Evolutionary conservation across 1,140 invertebrate genomes (phyloP).

Genomic region (Camponotus vicinus): DNA sequence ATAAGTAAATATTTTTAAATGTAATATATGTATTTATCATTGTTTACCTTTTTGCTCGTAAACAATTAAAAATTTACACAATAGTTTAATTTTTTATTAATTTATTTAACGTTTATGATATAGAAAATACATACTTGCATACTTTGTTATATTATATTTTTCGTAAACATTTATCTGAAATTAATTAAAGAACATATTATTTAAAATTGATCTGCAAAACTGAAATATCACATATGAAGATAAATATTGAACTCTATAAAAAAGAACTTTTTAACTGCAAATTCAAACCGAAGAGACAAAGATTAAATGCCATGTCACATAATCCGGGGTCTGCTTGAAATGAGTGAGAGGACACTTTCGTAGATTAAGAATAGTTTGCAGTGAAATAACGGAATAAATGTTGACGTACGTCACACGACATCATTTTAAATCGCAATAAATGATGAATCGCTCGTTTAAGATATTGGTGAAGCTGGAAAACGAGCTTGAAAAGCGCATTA

Average conservation of each 20-base stretch:
- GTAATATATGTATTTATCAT: neutral
- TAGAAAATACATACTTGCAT: neutral
- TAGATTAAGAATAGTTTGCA: constrained; percentile 51
- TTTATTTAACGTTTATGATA: neutral
- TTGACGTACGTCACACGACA: neutral
- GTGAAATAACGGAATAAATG: constrained; percentile 26
- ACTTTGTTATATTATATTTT: neutral
- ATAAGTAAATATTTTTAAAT: neutral
- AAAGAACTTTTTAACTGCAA: neutral
- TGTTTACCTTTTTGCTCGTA: no score
- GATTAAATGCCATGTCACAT: constrained; percentile 11
- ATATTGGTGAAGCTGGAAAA: neutral
- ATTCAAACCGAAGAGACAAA: neutral
- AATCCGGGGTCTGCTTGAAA: constrained; percentile 5
- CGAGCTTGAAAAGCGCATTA: constrained; percentile 12
- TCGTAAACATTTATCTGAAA: neutral
- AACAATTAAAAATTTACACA: no score
- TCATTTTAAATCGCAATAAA: constrained; percentile 47
- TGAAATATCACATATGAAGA: neutral
- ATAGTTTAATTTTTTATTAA: neutral
- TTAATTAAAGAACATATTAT: neutral
- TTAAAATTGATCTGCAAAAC: neutral
- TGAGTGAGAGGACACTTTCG: constrained; percentile 44
- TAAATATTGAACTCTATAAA: neutral
- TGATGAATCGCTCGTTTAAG: constrained; percentile 31